Percentiles rank a stretch among this genome's conserved stretches.
Conservation (phyloP, 2,113 vertebrate genomes). For the Amia ocellicauda region DNA sequence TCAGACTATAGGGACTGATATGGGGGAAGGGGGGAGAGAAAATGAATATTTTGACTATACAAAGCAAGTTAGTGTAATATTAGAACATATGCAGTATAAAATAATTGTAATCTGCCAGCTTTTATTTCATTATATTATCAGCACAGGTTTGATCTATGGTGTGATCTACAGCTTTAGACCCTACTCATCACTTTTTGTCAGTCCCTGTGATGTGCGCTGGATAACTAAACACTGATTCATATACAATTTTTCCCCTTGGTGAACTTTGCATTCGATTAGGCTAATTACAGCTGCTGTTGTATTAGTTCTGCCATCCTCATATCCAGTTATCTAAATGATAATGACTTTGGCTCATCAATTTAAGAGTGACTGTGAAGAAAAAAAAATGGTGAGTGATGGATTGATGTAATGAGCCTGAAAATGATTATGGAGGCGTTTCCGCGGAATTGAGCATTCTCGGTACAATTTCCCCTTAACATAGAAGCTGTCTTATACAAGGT, state of each 20-base stretch:
- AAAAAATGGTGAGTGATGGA: slow-evolving; percentile 44
- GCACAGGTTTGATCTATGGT: not conserved
- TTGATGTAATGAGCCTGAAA: slow-evolving; percentile 48
- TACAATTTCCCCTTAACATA: not conserved
- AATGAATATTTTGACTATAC: too few species aligned
- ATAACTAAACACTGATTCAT: not conserved
- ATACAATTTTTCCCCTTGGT: not conserved
- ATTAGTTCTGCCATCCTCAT: slow-evolving; percentile 40
- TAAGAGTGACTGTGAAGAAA: slow-evolving; percentile 35
- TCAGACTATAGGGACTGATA: too few species aligned
- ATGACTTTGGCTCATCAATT: slow-evolving; percentile 38
- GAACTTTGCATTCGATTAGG: slow-evolving; percentile 12
- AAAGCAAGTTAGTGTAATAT: too few species aligned
- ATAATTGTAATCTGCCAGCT: slow-evolving; percentile 5
- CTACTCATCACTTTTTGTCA: not conserved
- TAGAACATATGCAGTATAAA: too few species aligned
- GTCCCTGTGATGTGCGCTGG: not conserved
- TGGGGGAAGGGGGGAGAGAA: too few species aligned
- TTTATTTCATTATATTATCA: not conserved
- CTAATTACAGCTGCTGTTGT: slow-evolving; percentile 42
- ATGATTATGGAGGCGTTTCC: slow-evolving; percentile 51
- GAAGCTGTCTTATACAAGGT: too few species aligned
- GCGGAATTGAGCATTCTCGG: slow-evolving; percentile 1
- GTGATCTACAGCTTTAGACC: not conserved
- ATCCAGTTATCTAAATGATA: slow-evolving; percentile 39